These are phyloP conservation scores for Ceratina japonica DNA, from an alignment of 1,140 invertebrate genomes.

Conservation along the genomic window DNA sequence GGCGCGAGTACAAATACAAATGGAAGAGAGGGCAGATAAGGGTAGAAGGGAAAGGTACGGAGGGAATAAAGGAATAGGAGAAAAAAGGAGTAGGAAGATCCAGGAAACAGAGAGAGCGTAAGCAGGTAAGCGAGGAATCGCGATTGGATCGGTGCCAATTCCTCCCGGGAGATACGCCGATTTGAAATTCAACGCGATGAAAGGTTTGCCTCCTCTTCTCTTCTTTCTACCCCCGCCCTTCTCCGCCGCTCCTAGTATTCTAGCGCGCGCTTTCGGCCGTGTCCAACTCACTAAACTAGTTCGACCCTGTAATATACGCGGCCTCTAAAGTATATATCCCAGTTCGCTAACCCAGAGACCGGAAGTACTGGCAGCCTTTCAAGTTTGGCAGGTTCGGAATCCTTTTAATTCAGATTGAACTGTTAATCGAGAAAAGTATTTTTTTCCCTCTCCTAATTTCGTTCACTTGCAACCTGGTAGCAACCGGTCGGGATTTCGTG, in stretches of 20 bases:
- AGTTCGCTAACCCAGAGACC: conserved; percentile 65
- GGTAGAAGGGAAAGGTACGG: not conserved
- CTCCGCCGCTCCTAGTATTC: conserved; percentile 4
- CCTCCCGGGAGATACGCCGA: conserved; percentile 52
- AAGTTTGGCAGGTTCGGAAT: conserved; percentile 61
- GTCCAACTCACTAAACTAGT: conserved; percentile 63
- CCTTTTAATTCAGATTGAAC: conserved; percentile 62
- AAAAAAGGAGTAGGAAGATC: conserved; percentile 49
- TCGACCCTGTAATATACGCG: conserved; percentile 61
- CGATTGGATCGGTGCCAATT: conserved; percentile 69
- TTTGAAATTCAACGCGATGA: conserved; percentile 66
- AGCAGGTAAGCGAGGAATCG: conserved; percentile 67
- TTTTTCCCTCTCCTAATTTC: conserved; percentile 25
- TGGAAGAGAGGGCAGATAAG: conserved; percentile 26
- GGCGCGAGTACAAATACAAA: conserved; percentile 23
- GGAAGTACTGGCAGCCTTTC: conserved; percentile 64
- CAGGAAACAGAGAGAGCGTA: conserved; percentile 35
- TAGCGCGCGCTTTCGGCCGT: conserved; percentile 43
- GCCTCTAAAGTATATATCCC: conserved; percentile 56
- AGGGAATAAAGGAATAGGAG: not conserved
- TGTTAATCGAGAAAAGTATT: conserved; percentile 38
- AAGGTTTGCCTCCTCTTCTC: conserved; percentile 45
- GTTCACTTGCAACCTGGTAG: conserved; percentile 11
- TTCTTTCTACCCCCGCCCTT: conserved; percentile 9
- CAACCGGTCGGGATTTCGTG: no score